Evolutionary conservation across 2,113 vertebrate genomes (phyloP).

Genomic region (Noturus placidus): DNA sequence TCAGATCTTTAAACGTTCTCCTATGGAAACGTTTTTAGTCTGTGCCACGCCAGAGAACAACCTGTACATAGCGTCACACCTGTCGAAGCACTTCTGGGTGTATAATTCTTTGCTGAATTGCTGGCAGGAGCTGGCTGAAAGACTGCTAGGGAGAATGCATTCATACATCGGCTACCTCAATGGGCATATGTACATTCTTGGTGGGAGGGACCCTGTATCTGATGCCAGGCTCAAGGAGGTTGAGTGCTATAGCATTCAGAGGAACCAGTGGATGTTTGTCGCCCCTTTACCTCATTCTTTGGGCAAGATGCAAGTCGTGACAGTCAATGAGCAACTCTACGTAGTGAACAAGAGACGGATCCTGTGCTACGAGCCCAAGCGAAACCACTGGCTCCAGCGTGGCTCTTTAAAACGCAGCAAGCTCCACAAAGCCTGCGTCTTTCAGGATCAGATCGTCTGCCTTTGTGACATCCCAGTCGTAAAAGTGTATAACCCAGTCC

Average conservation of each 20-base stretch:
- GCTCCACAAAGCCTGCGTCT: slow-evolving; percentile 85
- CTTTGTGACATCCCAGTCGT: slow-evolving; percentile 84
- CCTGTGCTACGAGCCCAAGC: slow-evolving; percentile 83
- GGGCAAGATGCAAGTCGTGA: slow-evolving; percentile 82
- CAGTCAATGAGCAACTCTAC: slow-evolving; percentile 80
- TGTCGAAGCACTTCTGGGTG: slow-evolving; percentile 84
- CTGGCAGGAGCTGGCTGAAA: slow-evolving; percentile 83
- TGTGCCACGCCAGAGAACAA: slow-evolving; percentile 82
- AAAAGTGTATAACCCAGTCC: slow-evolving; percentile 82
- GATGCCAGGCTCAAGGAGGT: slow-evolving; percentile 81
- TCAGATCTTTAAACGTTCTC: slow-evolving; percentile 78
- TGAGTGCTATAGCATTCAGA: slow-evolving; percentile 85
- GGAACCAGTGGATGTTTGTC: slow-evolving; percentile 85
- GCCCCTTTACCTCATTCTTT: slow-evolving; percentile 82
- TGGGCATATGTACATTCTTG: slow-evolving; percentile 82
- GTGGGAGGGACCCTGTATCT: slow-evolving; percentile 78
- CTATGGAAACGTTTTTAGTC: slow-evolving; percentile 77
- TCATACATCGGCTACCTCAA: slow-evolving; percentile 83
- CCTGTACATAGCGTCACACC: slow-evolving; percentile 82
- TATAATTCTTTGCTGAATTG: slow-evolving; percentile 79
- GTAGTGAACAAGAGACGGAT: slow-evolving; percentile 84
- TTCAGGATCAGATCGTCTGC: slow-evolving; percentile 85
- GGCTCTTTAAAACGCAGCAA: slow-evolving; percentile 81
- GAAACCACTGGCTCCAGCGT: slow-evolving; percentile 83
- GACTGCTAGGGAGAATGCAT: slow-evolving; percentile 77